phyloP scores from a whole-genome alignment of 2,113 vertebrate genomes.

The Platycercus adscitus region DNA sequence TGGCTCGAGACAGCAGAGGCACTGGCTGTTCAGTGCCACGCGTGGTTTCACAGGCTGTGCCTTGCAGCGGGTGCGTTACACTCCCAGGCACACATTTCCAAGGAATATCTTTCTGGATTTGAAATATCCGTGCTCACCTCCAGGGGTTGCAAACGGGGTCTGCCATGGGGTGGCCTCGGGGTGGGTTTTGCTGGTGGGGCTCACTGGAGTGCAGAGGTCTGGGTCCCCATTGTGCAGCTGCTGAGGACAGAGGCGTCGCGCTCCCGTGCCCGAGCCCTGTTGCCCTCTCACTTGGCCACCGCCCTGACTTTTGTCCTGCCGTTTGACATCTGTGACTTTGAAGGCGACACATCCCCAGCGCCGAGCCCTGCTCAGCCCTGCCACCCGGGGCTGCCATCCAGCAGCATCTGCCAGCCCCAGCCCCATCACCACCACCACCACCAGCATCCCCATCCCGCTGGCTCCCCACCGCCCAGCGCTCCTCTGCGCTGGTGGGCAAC shows the following conservation, averaged over 20 bases:
- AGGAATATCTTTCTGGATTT: background rate
- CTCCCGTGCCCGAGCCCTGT: background rate
- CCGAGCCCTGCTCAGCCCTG: background rate
- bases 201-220: background rate
- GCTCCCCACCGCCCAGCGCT: constrained; percentile 70
- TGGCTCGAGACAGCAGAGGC: background rate
- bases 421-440: background rate
- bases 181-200: rapidly evolving
- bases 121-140: background rate
- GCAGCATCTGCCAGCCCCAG: constrained; percentile 22
- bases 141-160: rapidly evolving
- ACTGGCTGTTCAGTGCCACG: rapidly evolving
- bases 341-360: background rate
- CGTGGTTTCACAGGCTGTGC: rapidly evolving
- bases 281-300: background rate
- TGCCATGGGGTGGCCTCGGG: rapidly evolving
- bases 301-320: constrained; percentile 24
- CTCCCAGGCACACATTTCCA: rapidly evolving
- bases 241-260: rapidly evolving
- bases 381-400: background rate
- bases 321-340: constrained; percentile 48
- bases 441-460: constrained; percentile 16
- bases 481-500: constrained; percentile 55
- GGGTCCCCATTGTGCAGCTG: rapidly evolving
- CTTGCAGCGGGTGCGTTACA: rapidly evolving